Conservation (phyloP, 2,888 invertebrate genomes). For the Aplocera efformata region DNA sequence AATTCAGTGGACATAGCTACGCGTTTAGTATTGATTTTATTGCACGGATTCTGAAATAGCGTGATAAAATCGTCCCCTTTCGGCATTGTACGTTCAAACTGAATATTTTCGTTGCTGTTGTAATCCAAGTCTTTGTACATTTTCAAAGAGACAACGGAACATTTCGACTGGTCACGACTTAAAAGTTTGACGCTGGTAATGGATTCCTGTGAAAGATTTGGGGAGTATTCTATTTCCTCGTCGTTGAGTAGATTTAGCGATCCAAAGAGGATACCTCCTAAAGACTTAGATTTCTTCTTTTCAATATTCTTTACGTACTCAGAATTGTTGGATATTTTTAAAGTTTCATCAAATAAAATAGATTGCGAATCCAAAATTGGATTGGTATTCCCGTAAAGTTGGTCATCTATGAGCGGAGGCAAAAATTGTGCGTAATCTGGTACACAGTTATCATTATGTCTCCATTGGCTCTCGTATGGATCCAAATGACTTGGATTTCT, state of each 20-base stretch:
- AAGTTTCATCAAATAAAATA: too few relatives aligned
- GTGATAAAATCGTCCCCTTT: slow-evolving; percentile 40
- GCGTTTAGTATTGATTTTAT: slow-evolving; percentile 20
- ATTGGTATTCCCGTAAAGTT: too few relatives aligned
- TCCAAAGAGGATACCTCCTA: slow-evolving; percentile 48
- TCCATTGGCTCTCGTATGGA: too few relatives aligned
- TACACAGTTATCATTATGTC: too few relatives aligned
- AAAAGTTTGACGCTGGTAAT: slow-evolving; percentile 27
- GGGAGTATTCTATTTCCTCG: slow-evolving; percentile 30
- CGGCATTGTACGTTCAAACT: slow-evolving; percentile 38
- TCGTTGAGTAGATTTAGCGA: slow-evolving; percentile 55
- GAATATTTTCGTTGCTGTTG: slow-evolving; percentile 46
- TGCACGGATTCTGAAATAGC: slow-evolving; percentile 37
- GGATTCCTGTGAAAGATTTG: slow-evolving; percentile 25
- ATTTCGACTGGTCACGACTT: slow-evolving; percentile 38
- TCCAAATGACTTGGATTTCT: too few relatives aligned
- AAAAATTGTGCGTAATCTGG: too few relatives aligned
- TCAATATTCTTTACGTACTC: slow-evolving; percentile 4
- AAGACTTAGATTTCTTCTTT: slow-evolving; percentile 10
- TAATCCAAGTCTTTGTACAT: slow-evolving; percentile 61
- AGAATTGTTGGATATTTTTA: too few relatives aligned
- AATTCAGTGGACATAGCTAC: slow-evolving; percentile 47
- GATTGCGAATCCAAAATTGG: too few relatives aligned
- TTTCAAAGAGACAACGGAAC: slow-evolving; percentile 47
- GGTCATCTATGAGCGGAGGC: too few relatives aligned